Percentiles rank a stretch among this genome's conserved stretches.
These are phyloP conservation scores for Dallia pectoralis DNA, from an alignment of 2,797 vertebrate species.

Conservation along the genomic window DNA sequence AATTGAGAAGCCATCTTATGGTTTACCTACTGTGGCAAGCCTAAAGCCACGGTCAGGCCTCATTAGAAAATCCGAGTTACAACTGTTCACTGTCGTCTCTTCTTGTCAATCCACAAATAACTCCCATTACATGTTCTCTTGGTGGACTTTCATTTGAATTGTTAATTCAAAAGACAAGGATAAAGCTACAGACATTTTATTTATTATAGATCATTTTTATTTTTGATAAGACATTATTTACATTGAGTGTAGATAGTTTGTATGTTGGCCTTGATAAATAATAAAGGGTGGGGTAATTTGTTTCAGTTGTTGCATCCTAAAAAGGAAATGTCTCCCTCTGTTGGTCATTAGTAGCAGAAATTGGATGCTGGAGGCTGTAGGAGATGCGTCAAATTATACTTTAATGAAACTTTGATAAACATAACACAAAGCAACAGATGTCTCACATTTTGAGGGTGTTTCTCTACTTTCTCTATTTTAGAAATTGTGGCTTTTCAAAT, in stretches of 20 bases:
- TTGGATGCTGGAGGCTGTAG: background rate
- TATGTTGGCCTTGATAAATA: background rate
- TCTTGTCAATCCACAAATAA: slow-evolving; percentile 12
- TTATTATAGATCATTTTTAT: background rate
- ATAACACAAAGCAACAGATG: too few relatives aligned
- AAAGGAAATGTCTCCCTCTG: slow-evolving; percentile 59
- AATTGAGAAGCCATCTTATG: slow-evolving; percentile 58
- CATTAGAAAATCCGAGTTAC: slow-evolving; percentile 43
- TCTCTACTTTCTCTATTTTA: too few relatives aligned
- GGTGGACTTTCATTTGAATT: background rate
- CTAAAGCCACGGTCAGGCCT: slow-evolving; percentile 49
- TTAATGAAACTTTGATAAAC: background rate
- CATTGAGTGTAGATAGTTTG: background rate
- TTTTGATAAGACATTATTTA: background rate
- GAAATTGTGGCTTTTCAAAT: too few relatives aligned
- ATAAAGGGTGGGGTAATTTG: background rate
- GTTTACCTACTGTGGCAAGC: slow-evolving; percentile 47
- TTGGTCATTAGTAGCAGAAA: slow-evolving; percentile 29
- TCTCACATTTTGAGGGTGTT: too few relatives aligned
- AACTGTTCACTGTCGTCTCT: slow-evolving; percentile 47
- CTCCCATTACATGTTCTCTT: background rate
- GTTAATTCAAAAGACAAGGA: background rate
- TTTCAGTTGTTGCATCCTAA: background rate
- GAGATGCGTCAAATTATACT: too few relatives aligned
- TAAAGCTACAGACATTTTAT: background rate